These are phyloP conservation scores for Notechis scutatus DNA, from an alignment of 2,113 vertebrate genomes.

Conservation along the genomic window DNA sequence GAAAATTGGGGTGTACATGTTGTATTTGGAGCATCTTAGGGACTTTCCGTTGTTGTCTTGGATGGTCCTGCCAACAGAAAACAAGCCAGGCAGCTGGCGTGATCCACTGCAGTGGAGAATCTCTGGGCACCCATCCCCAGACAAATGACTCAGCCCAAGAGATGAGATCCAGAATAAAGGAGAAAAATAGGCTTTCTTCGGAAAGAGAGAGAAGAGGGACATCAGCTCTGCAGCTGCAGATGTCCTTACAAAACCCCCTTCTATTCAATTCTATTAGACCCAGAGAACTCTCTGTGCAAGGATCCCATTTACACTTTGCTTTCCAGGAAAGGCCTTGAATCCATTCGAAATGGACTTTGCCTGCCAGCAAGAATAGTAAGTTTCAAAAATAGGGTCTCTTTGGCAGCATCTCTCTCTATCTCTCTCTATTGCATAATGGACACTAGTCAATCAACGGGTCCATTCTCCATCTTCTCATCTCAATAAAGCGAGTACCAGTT, in stretches of 20 bases:
- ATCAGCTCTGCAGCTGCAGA: neutral
- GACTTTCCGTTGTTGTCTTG: neutral
- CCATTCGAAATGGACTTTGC: neutral
- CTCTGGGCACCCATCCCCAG: neutral
- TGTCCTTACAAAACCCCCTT: neutral
- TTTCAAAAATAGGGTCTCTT: neutral
- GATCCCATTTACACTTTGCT: neutral
- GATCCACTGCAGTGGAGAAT: neutral
- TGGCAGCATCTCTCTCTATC: neutral
- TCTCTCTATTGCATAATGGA: too few species aligned
- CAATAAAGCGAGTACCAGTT: slow-evolving; percentile 33
- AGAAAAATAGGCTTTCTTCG: neutral
- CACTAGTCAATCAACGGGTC: slow-evolving; percentile 42
- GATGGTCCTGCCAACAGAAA: neutral
- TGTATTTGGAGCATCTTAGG: neutral
- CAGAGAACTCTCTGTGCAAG: neutral
- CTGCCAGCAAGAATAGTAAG: neutral
- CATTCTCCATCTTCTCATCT: slow-evolving; percentile 55
- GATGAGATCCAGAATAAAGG: neutral
- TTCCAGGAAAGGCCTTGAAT: neutral
- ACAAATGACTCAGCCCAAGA: neutral
- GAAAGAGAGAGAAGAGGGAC: neutral
- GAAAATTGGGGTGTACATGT: neutral
- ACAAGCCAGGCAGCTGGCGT: neutral
- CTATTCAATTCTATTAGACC: neutral